Evolutionary conservation across 2,888 invertebrate genomes (phyloP), one percentile per base, ranked within the genome.

Genomic region (Empis livida): DNA sequence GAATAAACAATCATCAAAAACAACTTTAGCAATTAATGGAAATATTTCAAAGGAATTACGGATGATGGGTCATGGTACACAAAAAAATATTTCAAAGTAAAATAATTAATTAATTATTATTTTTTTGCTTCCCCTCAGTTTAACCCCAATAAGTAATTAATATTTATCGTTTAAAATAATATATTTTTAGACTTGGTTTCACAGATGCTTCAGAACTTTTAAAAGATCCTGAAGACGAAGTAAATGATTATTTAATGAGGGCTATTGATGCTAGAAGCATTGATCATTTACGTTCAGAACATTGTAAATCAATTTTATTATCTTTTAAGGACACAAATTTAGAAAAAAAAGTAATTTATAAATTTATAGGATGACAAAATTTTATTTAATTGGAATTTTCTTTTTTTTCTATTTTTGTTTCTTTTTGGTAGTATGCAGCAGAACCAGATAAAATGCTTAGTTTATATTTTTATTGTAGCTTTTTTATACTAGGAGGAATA

Each of bases 191-290:
- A 67, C 75, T 83, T 51, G 87, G 87, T 20, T 80, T 82, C 53
- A 82, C 82, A 37, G 80, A 84, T 49, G 74, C 72, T 46, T 69
- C 71, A 20, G 85, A 86, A 56, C 76, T 76, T 52, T 53, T 56
- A 44, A 86, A 86, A 65, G 82, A 86, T 64, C 87, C 89, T 0
- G 90, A 92, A 58, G 92, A 92, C 56, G 94, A 94, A 70, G 92
- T 94, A 17, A 94, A 96, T 64, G 96, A 96, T 58, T 96, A 96
- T 68, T 74, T 97, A 56, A 89, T 91, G 78, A 82, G 90, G 55
- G 95, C 95, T 13, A 96, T 96, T 54, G 94, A 95, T 67, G 94
- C 94, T 2, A 77, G 94, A 46, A 91, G 91, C 64, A 90, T 93
- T 48, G 93, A 95, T 71, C 79, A 86, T 45, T 75, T 94, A 46